Evolutionary conservation across 1,140 invertebrate genomes (phyloP).

Genomic region (Drosophila dunni): DNA sequence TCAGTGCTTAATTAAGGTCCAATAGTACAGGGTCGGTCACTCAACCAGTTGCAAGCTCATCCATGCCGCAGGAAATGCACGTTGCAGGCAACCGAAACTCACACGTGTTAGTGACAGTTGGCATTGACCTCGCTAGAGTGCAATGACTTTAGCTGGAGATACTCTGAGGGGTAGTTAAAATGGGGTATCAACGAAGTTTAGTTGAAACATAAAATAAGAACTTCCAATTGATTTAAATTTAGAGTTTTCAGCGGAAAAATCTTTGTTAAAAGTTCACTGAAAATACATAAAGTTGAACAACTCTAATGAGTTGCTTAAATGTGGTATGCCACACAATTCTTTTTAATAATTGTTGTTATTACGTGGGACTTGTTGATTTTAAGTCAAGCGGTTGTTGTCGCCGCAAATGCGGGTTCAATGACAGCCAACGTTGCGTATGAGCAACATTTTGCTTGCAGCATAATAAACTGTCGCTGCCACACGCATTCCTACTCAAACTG

Average conservation of each 20-base stretch:
- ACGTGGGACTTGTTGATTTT: background rate
- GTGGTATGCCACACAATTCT: background rate
- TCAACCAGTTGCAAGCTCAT: conserved; percentile 15
- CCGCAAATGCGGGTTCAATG: conserved; percentile 37
- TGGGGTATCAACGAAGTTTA: background rate
- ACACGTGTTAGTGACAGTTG: background rate
- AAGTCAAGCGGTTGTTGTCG: conserved; percentile 3
- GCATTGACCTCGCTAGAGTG: conserved; percentile 15
- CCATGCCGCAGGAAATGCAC: conserved; percentile 39
- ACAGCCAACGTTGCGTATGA: conserved; percentile 35
- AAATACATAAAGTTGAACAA: too few relatives aligned
- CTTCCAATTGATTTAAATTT: too few relatives aligned
- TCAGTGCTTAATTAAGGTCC: conserved; percentile 31
- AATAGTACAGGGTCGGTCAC: conserved; percentile 11
- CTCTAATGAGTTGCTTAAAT: background rate
- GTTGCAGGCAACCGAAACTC: conserved; percentile 16
- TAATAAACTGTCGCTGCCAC: conserved; percentile 34
- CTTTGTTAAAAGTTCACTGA: too few relatives aligned
- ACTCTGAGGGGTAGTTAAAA: background rate
- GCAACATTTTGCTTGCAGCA: conserved; percentile 30
- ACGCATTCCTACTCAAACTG: background rate
- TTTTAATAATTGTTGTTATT: background rate
- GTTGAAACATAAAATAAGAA: too few relatives aligned
- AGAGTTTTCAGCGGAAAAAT: too few relatives aligned
- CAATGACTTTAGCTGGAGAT: conserved; percentile 22